A percentile compares a stretch with the other conserved stretches of the same genome.
Conservation (phyloP, 1,140 invertebrate genomes). For the Uloborus diversus region DNA sequence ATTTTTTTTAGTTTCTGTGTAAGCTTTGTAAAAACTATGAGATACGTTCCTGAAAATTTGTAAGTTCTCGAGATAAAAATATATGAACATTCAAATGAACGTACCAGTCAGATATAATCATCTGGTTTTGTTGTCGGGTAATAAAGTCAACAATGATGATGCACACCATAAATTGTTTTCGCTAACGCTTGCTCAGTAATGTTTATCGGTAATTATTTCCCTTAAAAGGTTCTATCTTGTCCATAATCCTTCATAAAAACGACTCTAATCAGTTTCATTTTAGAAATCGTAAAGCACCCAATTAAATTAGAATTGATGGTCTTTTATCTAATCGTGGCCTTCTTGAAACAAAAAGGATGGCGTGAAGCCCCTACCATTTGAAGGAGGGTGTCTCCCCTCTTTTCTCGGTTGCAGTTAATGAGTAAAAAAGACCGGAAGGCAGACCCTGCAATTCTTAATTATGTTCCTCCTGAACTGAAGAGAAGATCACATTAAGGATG, state of each 20-base stretch:
- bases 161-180: too few relatives aligned
- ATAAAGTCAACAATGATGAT: too few relatives aligned
- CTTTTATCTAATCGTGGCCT: background rate
- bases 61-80: too few relatives aligned
- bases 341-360: background rate
- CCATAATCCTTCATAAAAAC: background rate
- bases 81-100: too few relatives aligned
- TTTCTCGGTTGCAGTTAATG: background rate
- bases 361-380: background rate
- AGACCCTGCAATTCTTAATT: background rate
- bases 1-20: too few relatives aligned
- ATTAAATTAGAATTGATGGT: conserved; percentile 12
- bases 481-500: background rate
- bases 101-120: too few relatives aligned
- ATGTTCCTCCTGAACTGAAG: background rate
- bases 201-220: background rate
- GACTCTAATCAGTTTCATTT: background rate
- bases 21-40: too few relatives aligned
- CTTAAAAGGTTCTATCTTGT: background rate
- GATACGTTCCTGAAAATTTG: too few relatives aligned
- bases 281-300: background rate
- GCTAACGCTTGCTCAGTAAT: background rate
- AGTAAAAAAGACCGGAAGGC: background rate
- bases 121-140: too few relatives aligned
- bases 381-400: background rate